Evolutionary conservation across 2,888 invertebrate genomes (phyloP), one percentile per base, ranked within the genome.

Genomic region (Ethmia dodecea): DNA sequence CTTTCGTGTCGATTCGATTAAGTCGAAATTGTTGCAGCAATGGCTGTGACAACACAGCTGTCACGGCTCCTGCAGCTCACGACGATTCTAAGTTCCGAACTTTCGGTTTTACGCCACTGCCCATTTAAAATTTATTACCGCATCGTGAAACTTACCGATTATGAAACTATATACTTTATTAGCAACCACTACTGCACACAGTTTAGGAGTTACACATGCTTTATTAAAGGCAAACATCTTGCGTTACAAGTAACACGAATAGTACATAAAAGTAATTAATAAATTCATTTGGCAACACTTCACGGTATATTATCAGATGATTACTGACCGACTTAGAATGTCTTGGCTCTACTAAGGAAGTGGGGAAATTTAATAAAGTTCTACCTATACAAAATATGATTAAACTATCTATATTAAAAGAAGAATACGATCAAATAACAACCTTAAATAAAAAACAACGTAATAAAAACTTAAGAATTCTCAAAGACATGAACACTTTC

Each of bases 201-300:
- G 28, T 28, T 31, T 31, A 25, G 5, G 31, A 31, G 14, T 31
- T 31, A 14, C 24, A 13, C 9, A 29, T 9, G 20, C 12, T 12
- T 22, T 22, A 22, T 22, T 8, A 22, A 22, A 20, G 20, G 6
- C 29, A 30, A 42, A 33, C 32, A 39, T 38, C 43, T 41, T 40
- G 45, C 42, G 36, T 37, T 40, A 47, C 47, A 34, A 36, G 37
- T 40, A 47, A 48, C 35, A 36, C 38, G 41, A 45, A 32, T 44
- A 43, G 35, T 42, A 54, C 53, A 36, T 27, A 42, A 36, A 43
- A 47, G 45, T 45, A 56, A 58, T 54, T 54, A 60, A 56, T 63
- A 60, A 38, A 36, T 47, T 44, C 56, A 63, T 67, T 64, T 47
- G 53, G 60, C 62, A 66, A 68, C 46, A 44, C 54, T 66, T 63